Percentiles rank a stretch among this genome's conserved stretches.
phyloP scores from a whole-genome alignment of 1,140 invertebrate genomes.

The Brachionus asplanchnoidis region DNA sequence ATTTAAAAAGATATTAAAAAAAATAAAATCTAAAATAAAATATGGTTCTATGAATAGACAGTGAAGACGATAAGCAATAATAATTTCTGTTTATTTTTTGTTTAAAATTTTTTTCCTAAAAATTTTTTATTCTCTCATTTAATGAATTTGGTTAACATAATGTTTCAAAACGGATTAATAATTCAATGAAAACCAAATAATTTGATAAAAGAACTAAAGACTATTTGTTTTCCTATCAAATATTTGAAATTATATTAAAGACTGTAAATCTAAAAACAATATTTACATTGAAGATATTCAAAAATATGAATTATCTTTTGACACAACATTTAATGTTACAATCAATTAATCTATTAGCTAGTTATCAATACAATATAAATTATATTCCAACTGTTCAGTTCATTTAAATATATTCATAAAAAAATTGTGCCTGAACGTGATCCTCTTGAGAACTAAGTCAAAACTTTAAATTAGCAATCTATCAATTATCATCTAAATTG shows the following conservation, averaged over 20 bases:
- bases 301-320: not conserved
- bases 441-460: not conserved
- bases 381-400: not conserved
- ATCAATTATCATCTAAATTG: constrained; percentile 20
- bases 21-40: too few species aligned
- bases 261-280: not conserved
- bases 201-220: not conserved
- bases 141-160: not conserved
- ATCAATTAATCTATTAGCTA: constrained; percentile 13
- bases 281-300: not conserved
- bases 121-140: not conserved
- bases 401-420: not conserved
- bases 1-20: too few species aligned
- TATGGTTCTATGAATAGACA: too few species aligned
- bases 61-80: too few species aligned
- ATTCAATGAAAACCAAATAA: not conserved
- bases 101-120: too few species aligned
- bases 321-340: not conserved
- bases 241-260: not conserved
- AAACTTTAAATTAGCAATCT: not conserved
- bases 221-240: not conserved
- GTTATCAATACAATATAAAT: not conserved
- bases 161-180: not conserved
- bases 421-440: not conserved
- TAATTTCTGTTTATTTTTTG: too few species aligned